Percentiles rank a stretch among this genome's conserved stretches.
phyloP scores from a whole-genome alignment of 2,797 vertebrate genomes.

The Peromyscus melanophrys region DNA sequence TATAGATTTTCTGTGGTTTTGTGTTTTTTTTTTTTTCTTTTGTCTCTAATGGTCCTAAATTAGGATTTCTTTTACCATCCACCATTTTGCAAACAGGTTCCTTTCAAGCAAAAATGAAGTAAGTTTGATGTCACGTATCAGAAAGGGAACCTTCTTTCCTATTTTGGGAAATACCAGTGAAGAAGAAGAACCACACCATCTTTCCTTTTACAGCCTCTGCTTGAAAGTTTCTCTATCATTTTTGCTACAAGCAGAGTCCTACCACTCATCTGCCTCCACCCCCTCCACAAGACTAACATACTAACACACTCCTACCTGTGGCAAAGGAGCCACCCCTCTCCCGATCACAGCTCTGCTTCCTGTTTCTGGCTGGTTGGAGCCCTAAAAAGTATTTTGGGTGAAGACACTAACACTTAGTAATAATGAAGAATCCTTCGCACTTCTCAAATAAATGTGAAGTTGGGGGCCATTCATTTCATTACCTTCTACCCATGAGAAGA shows the following conservation, averaged over 20 bases:
- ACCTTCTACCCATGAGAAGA: slow-evolving; percentile 16
- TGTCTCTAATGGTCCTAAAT: neutral
- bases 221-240: neutral
- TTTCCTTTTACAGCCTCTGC: neutral
- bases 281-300: neutral
- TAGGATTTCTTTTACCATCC: neutral
- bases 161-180: neutral
- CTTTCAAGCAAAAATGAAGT: neutral
- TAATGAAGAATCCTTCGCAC: neutral
- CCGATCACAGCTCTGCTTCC: neutral
- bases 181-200: neutral
- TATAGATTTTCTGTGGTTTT: neutral
- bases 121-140: neutral
- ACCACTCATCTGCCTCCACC: no score
- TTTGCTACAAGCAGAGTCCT: neutral
- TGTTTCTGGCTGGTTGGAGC: neutral
- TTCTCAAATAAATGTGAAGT: slow-evolving; percentile 22
- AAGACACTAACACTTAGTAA: neutral
- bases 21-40: neutral
- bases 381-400: neutral
- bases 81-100: neutral
- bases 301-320: neutral
- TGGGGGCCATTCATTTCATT: slow-evolving; percentile 25
- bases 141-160: neutral
- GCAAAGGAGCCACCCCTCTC: neutral